Conservation (phyloP, 2,797 vertebrate genomes). For the Poeciliopsis turneri region DNA sequence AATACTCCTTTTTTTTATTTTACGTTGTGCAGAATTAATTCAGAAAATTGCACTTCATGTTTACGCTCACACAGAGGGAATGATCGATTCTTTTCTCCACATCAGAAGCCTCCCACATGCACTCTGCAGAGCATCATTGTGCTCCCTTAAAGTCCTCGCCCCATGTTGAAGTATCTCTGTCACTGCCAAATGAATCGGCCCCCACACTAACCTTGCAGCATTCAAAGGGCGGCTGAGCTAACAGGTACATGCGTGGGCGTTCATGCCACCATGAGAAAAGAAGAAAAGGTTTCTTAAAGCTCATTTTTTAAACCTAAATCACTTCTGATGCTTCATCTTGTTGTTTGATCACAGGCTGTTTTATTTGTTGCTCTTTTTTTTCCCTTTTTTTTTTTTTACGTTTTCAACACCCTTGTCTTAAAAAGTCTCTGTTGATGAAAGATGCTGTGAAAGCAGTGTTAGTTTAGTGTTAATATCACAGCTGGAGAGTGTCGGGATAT, state of each 20-base stretch:
- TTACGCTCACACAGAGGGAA: neutral
- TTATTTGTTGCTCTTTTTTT: neutral
- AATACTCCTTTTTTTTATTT: slow-evolving; percentile 19
- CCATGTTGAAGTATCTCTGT: slow-evolving; percentile 68
- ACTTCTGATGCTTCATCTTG: slow-evolving; percentile 20
- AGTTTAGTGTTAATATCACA: slow-evolving; percentile 57
- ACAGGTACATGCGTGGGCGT: slow-evolving; percentile 60
- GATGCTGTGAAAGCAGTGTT: slow-evolving; percentile 50
- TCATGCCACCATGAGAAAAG: slow-evolving; percentile 30
- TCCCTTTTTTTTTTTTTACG: neutral
- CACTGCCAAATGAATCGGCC: slow-evolving; percentile 63
- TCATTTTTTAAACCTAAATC: slow-evolving; percentile 25
- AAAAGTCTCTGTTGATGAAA: slow-evolving; percentile 35
- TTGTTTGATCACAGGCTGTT: slow-evolving; percentile 15
- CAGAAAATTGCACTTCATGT: slow-evolving; percentile 23
- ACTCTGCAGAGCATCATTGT: slow-evolving; percentile 61
- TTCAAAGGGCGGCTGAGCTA: slow-evolving; percentile 62
- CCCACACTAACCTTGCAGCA: slow-evolving; percentile 68
- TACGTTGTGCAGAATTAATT: slow-evolving; percentile 40
- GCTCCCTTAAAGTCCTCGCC: slow-evolving; percentile 61
- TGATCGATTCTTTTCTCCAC: slow-evolving; percentile 44
- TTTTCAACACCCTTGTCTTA: slow-evolving; percentile 23
- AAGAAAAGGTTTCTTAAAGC: slow-evolving; percentile 40
- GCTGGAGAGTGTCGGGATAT: slow-evolving; percentile 38
- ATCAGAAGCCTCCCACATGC: slow-evolving; percentile 67